Evolutionary conservation across 2,888 invertebrate species (phyloP), one percentile per base, ranked within the genome.

Genomic region (Germaria angustata): DNA sequence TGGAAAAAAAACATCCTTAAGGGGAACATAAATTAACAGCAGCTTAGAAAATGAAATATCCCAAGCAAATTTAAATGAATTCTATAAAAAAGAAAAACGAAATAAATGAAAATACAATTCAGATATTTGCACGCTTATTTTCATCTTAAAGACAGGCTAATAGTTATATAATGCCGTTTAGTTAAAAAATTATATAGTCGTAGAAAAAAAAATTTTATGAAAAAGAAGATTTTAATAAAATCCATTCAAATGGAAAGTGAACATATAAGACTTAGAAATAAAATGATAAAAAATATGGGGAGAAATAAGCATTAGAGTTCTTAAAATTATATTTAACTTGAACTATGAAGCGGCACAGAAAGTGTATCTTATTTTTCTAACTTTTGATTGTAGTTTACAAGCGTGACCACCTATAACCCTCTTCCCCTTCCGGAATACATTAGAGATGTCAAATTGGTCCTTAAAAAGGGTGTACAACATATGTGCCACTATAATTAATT

Each of bases 61-160:
- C 22, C 11, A 59, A 61, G 46, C 36, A 73, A 73, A 68, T 59
- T n/a, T 57, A 49, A 77, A 77, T 77, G 77, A 68, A 59, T 32
- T 73, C 77, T 32, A 34, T 20, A 22, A 20, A 22, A 76, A 68
- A 55, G 46, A n/a, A 65, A 24, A 0, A 7, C 15, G 17, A 2
- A 13, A 15, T 17, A n/a, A 24, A 41, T 71, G 59, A 24, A 66
- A 66, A 51, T 59, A 59, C 59, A 53, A 76, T 71, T 76, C 71
- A 57, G 59, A 71, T 61, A 71, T 81, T 81, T 71, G 72, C 80
- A 71, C 71, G 80, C 76, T 76, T 72, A 65, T 65, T 81, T 81
- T 76, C 51, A 66, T 81, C 71, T 66, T 81, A 71, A 81, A 49
- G 63, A 65, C 57, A 41, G 8, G 41, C 78, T 78, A 81, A 73